Base-by-base conservation (phyloP, 2,888 invertebrate genomes). In the Ichneumon xanthorius region DNA sequence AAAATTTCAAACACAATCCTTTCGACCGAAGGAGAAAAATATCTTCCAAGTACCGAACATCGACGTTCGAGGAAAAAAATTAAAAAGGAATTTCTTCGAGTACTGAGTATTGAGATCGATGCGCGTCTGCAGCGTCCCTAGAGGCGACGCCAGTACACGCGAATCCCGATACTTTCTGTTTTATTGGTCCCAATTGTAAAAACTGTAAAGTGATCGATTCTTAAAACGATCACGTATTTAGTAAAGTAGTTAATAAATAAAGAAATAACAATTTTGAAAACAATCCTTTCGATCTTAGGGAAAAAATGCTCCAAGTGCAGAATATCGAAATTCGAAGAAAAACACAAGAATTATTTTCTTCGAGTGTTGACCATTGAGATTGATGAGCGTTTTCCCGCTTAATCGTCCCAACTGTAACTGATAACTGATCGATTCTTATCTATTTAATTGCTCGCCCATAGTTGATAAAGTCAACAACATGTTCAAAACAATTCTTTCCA, bases 91-190 rank as follows among this genome's bases (percentile, higher is more conserved):
- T 40, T 40, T 40, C 40, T 9, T 2, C 9, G 9, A 40, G 9
- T 40, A 40, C 9, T 5, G 40, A 40, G 40, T 5, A 40, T 40
- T 9, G 40, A 40, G 40, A 90, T 90, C 87, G 88, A 90, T 89
- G 88, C 80, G 80, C 88, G 89, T 88, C 88, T 80, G 82, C 87
- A 81, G 72, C 37, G 58, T 84, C 86, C 81, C 82, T 76, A n/a
- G 53, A 82, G 22, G 82, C 84, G 89, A 88, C 88, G 88, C 88
- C 88, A 87, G 86, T 71, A 30, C 33, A 45, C 53, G 53, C 53
- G 53, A 53, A 53, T 53, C 53, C 53, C 53, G 53, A 53, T 53
- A 53, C 53, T 53, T 53, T 7, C 53, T 6, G 53, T 22, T 53
- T 19, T 33, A 22, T 55, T 55, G 9, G 19, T 55, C 19, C 9